phyloP scores from a whole-genome alignment of 1,140 invertebrate species.

The Phortica variegata region DNA sequence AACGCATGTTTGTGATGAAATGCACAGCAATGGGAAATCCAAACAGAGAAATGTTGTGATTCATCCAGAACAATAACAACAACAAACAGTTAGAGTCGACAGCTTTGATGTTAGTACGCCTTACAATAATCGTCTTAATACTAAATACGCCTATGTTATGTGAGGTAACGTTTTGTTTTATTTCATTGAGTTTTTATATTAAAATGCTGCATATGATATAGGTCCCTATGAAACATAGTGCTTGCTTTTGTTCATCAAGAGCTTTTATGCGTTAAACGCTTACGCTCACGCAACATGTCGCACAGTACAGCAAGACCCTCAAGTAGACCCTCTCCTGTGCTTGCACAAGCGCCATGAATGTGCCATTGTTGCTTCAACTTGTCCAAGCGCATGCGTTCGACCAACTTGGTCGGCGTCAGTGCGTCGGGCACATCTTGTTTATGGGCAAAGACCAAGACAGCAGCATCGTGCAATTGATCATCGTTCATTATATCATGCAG shows the following conservation, averaged over 20 bases:
- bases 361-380: constrained; percentile 19
- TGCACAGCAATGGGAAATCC: too few species aligned
- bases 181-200: too few species aligned
- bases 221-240: too few species aligned
- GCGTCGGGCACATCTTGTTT: constrained; percentile 20
- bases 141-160: too few species aligned
- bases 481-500: constrained; percentile 13
- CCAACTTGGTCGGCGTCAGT: constrained; percentile 2
- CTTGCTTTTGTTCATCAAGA: background rate
- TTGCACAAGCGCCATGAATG: constrained; percentile 19
- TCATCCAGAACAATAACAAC: too few species aligned
- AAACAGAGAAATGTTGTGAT: too few species aligned
- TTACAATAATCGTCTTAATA: too few species aligned
- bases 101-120: too few species aligned
- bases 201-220: too few species aligned
- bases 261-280: background rate
- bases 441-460: constrained; percentile 16
- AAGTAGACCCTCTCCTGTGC: constrained; percentile 12
- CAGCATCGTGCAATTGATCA: constrained; percentile 8
- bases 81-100: too few species aligned
- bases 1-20: too few species aligned
- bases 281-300: constrained; percentile 18
- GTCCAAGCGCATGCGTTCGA: constrained; percentile 10
- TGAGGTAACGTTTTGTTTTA: too few species aligned
- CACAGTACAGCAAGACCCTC: constrained; percentile 70